Base-by-base conservation (phyloP, 30 jellyfish, hydroid and myxozoan genomes). In the Catostylus mosaicus region DNA sequence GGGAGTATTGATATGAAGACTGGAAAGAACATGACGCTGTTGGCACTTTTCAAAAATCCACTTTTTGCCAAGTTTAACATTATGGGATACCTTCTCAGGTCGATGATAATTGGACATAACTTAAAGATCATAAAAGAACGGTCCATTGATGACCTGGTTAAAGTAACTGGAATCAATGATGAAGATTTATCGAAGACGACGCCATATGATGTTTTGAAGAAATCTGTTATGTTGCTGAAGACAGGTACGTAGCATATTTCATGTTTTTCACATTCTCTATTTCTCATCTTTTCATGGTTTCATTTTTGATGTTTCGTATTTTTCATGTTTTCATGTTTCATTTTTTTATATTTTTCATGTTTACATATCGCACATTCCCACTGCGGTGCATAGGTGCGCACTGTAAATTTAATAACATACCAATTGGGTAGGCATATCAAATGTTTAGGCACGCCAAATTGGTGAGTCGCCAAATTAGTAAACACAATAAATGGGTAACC, bases 151-250 rank as follows among this genome's bases (percentile, higher is more conserved):
- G 78, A 77, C 27, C 36, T 77, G 51, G 68, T 34, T 20, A 48
- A 31, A 2, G 48, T 43, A 27, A 23, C 38, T 60, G 76, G 65
- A 36, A 26, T 36, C 0, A 40, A 59, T 19, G 73, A 30, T 26
- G 23, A 74, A 20, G 76, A 74, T 30, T 74, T 74, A 29, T 57
- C 88, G 20, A 61, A 37, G 1, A 62, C 88, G 19, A 56, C 63
- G 0, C 32, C 72, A n/a, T 77, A 77, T 38, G 88, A 40, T 32
- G 38, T 77, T 26, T 40, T 77, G 36, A 77, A 22, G 57, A 34
- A 40, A 56, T 30, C 88, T 34, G 24, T 77, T 54, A 3, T 27
- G 32, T 22, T 77, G 34, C 47, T 77, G 24, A 61, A 77, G 36
- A 77, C 30, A 12, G 76, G 88, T 77, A 36, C 2, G 80, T 6